Evolutionary conservation across 2,888 invertebrate species (phyloP).

Genomic region (Eupithecia exiguata): DNA sequence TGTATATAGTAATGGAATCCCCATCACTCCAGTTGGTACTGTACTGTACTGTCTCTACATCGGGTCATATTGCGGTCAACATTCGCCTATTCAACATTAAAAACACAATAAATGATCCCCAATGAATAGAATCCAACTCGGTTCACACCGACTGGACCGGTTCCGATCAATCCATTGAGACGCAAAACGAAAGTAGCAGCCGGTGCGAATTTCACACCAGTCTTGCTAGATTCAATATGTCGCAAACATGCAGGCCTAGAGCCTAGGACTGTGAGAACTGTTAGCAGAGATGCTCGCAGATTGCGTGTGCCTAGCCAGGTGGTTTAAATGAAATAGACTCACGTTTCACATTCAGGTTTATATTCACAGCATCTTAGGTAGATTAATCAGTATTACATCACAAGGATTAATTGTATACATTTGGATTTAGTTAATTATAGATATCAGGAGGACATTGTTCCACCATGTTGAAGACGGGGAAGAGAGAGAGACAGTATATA

Average conservation of each 20-base stretch:
- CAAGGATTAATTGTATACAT: too few species aligned
- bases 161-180: conserved; percentile 78
- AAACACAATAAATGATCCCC: conserved; percentile 25
- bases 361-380: too few species aligned
- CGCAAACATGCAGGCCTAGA: conserved; percentile 56
- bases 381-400: too few species aligned
- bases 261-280: conserved; percentile 75
- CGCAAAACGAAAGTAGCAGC: conserved; percentile 77
- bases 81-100: conserved; percentile 19
- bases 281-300: too few species aligned
- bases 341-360: too few species aligned
- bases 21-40: neutral
- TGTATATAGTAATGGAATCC: too few species aligned
- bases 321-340: too few species aligned
- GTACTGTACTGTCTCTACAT: neutral
- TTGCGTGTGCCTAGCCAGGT: too few species aligned
- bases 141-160: conserved; percentile 60
- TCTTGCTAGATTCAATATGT: conserved; percentile 64
- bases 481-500: too few species aligned
- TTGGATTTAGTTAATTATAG: too few species aligned
- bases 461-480: too few species aligned
- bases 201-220: conserved; percentile 81
- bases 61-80: conserved; percentile 25
- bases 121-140: conserved; percentile 25
- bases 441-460: too few species aligned